A percentile compares a stretch with the other conserved stretches of the same genome.
These are phyloP conservation scores for Eubasilissa regina DNA, from an alignment of 1,140 invertebrate species.

Conservation along the genomic window DNA sequence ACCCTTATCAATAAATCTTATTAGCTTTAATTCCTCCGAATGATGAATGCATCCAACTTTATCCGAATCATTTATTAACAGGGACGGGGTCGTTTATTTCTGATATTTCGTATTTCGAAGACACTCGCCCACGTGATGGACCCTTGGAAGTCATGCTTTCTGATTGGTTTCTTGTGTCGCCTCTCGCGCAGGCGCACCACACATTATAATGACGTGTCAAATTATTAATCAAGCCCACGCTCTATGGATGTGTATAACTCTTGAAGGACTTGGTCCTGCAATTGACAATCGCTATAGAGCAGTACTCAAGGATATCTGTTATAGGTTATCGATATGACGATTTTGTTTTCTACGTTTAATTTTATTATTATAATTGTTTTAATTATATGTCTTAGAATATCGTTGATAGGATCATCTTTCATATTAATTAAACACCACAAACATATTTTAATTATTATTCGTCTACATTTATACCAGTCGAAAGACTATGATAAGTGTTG, in stretches of 20 bases:
- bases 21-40: conserved; percentile 27
- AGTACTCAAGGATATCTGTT: too few species aligned
- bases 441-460: too few species aligned
- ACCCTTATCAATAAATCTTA: conserved; percentile 42
- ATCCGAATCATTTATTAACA: conserved; percentile 38
- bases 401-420: too few species aligned
- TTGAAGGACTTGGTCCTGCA: too few species aligned
- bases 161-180: conserved; percentile 44
- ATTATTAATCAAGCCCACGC: conserved; percentile 36
- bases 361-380: too few species aligned
- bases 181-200: conserved; percentile 21
- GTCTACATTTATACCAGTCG: too few species aligned
- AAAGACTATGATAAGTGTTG: too few species aligned
- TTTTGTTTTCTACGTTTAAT: too few species aligned
- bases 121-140: conserved; percentile 20
- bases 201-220: conserved; percentile 27
- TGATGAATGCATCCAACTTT: conserved; percentile 18
- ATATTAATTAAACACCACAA: too few species aligned
- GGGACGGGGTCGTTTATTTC: neutral
- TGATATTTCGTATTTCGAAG: conserved; percentile 14
- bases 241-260: neutral
- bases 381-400: too few species aligned
- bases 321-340: too few species aligned
- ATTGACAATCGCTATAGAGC: too few species aligned
- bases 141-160: neutral